Evolutionary conservation across 92 coral and sea anemone species (phyloP), one percentile per base, ranked within the genome.

Genomic region (Meandrina meandrites): DNA sequence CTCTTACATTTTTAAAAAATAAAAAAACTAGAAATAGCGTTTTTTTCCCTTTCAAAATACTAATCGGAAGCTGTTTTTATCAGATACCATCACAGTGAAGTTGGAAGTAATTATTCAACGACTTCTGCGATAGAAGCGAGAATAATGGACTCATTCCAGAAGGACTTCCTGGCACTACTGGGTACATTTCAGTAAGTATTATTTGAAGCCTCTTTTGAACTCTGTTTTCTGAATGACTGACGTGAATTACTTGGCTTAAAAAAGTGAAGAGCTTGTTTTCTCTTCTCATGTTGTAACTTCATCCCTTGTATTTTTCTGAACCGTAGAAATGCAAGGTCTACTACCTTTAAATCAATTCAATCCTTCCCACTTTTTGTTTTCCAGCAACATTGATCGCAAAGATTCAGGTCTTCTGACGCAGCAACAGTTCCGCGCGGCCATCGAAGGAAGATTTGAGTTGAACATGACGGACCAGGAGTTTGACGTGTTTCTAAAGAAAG

Each of bases 381-480:
- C 13, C 81, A 97, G 99, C 91, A 97, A 97, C 67, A 95, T 97
- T 71, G 99, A 97, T 57, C 99, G 97, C 32, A 91, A 85, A 35
- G 97, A 95, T 60, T 70, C 88, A 32, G 98, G 99, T 32, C 78
- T 93, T 69, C 90, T 97, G 22, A 97, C 94, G 28, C 99, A 97
- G 66, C 98, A 97, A 32, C 99, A 97, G 91, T 97, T 97, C 89
- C 96, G 99, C 80, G 99, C 99, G 36, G 99, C 99, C 70, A 86
- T 97, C 53, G 99, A 97, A 83, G 98, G 99, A 76, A 96, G 99
- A 12, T 97, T 97, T 83, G 98, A 97, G 64, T 90, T 97, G 81
- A 90, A 90, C 51, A 97, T 97, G 96, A 82, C 88, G 13, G 99
- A 97, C 36, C 94, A 90, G 42, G 99, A 95, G 28, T 97, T 84